These are phyloP conservation scores for Poecilia wingei DNA, from an alignment of 2,797 vertebrate species.

Conservation along the genomic window DNA sequence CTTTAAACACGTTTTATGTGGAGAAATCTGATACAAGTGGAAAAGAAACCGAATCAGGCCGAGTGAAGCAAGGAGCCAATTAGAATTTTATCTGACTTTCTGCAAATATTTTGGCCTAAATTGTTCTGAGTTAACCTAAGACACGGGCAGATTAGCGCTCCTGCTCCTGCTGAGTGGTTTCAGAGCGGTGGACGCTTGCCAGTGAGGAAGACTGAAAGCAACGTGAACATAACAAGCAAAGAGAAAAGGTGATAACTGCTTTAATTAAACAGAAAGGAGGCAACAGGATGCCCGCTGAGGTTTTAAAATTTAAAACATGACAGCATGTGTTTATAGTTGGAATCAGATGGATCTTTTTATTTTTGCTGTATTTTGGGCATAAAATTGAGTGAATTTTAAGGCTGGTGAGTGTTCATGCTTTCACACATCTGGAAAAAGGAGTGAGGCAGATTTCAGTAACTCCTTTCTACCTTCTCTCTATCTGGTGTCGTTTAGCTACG, in stretches of 20 bases:
- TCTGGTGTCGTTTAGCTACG: neutral
- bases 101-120: neutral
- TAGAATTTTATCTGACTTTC: neutral
- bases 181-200: neutral
- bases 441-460: neutral
- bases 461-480: neutral
- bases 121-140: neutral
- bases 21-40: neutral
- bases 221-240: neutral
- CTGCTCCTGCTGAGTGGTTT: neutral
- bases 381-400: neutral
- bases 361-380: neutral
- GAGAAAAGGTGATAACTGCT: conserved; percentile 6
- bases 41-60: neutral
- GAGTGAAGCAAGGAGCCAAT: neutral
- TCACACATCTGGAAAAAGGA: neutral
- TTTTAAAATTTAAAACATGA: neutral
- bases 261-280: conserved; percentile 8
- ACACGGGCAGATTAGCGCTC: neutral
- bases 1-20: neutral
- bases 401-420: neutral
- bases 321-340: neutral
- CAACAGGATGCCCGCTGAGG: neutral
- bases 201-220: neutral
- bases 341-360: conserved; percentile 10